phyloP scores from a whole-genome alignment of 1,140 invertebrate species.

The Drosophila willistoni region DNA sequence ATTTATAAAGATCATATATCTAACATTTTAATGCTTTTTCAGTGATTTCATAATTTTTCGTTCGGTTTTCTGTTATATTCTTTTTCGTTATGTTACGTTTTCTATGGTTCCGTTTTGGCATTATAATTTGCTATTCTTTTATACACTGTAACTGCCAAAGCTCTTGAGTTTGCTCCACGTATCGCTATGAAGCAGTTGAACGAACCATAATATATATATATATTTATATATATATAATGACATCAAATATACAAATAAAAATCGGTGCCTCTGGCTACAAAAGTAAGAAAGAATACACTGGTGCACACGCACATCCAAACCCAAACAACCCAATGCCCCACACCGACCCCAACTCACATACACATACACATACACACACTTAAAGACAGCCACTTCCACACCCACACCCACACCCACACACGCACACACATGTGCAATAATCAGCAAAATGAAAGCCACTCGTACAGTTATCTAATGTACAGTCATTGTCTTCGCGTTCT shows the following conservation, averaged over 20 bases:
- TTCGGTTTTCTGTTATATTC: conserved; percentile 45
- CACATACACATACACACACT: too few relatives aligned
- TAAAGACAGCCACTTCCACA: too few relatives aligned
- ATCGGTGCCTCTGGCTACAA: conserved; percentile 44
- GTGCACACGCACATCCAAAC: conserved; percentile 22
- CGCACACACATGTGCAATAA: conserved; percentile 16
- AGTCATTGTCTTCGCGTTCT: background rate
- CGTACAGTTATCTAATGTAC: conserved; percentile 13
- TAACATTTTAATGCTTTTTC: conserved; percentile 48
- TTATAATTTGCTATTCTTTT: conserved; percentile 50
- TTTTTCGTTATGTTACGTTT: background rate
- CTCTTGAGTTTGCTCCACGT: conserved; percentile 79
- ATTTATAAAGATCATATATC: conserved; percentile 10
- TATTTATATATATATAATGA: conserved; percentile 13
- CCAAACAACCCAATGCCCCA: background rate
- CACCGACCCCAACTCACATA: background rate
- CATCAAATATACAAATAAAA: conserved; percentile 51
- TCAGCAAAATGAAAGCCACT: conserved; percentile 12
- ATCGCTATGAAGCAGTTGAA: conserved; percentile 67
- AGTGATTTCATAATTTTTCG: conserved; percentile 42
- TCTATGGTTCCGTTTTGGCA: conserved; percentile 38
- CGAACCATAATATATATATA: conserved; percentile 22
- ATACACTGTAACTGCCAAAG: conserved; percentile 79
- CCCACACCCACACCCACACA: conserved; percentile 11
- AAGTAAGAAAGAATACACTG: conserved; percentile 52